These are phyloP conservation scores for Lemur catta DNA, from an alignment of 2,797 vertebrate genomes.

Conservation along the genomic window DNA sequence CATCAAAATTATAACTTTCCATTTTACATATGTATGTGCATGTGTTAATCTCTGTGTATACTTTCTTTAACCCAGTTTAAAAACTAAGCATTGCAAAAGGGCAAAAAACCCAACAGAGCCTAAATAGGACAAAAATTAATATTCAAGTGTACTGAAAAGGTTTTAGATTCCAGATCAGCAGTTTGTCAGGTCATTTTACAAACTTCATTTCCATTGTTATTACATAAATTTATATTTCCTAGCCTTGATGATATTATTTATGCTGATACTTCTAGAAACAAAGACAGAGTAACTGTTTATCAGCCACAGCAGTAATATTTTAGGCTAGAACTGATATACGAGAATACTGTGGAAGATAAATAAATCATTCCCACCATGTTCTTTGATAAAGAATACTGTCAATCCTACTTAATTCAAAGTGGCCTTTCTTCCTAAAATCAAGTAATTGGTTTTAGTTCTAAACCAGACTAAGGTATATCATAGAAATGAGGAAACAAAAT, in stretches of 20 bases:
- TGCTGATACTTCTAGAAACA: not conserved
- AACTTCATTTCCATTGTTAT: constrained; percentile 21
- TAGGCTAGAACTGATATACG: not conserved
- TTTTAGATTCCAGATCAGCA: not conserved
- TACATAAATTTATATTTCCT: constrained; percentile 3
- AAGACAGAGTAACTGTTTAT: constrained; percentile 1
- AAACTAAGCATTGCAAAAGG: not conserved
- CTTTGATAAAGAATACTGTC: not conserved
- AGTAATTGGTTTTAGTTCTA: not conserved
- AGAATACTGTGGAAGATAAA: not conserved
- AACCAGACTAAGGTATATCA: not conserved
- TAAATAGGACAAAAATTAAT: constrained; percentile 26
- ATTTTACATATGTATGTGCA: not conserved
- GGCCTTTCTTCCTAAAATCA: not conserved
- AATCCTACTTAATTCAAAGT: not conserved
- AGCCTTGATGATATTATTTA: not conserved
- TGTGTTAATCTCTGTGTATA: not conserved
- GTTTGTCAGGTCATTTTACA: constrained; percentile 3
- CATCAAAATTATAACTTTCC: constrained; percentile 25
- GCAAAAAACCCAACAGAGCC: not conserved
- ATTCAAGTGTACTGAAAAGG: not conserved
- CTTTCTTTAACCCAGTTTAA: not conserved
- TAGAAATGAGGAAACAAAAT: not conserved
- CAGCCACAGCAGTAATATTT: not conserved
- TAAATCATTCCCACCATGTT: not conserved